Evolutionary conservation across 2,113 vertebrate genomes (phyloP).

Genomic region (Carollia perspicillata): DNA sequence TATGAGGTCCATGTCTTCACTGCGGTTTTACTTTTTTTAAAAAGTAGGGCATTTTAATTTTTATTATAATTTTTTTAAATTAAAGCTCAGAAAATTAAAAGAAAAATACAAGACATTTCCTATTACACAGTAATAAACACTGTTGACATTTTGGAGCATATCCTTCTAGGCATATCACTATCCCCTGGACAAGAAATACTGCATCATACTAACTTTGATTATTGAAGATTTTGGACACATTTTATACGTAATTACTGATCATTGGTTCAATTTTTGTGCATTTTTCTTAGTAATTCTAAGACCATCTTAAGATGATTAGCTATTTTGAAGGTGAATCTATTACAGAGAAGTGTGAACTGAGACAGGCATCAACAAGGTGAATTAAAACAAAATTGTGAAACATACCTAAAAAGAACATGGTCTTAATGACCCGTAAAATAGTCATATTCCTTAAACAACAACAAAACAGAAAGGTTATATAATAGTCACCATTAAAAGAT

Average conservation of each 20-base stretch:
- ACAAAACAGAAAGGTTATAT: not conserved
- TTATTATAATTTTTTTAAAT: not conserved
- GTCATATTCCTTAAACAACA: too few species aligned
- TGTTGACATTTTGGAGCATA: not conserved
- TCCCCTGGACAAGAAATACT: not conserved
- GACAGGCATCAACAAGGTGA: not conserved
- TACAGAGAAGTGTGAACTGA: not conserved
- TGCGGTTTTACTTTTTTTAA: not conserved
- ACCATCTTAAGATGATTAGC: not conserved
- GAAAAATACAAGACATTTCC: not conserved
- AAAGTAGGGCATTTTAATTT: not conserved
- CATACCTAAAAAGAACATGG: not conserved
- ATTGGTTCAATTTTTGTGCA: not conserved
- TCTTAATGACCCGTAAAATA: not conserved
- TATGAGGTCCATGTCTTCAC: not conserved
- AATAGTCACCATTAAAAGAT: fast-evolving
- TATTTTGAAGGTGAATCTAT: not conserved
- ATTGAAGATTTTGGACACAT: not conserved
- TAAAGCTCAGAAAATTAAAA: not conserved
- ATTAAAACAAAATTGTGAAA: not conserved
- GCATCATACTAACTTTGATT: not conserved
- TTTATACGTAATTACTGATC: not conserved
- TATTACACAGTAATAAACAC: not conserved
- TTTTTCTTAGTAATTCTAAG: not conserved
- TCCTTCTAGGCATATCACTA: not conserved